Evolutionary conservation across 2,113 vertebrate species (phyloP).

Genomic region (Phyllostomus hastatus): DNA sequence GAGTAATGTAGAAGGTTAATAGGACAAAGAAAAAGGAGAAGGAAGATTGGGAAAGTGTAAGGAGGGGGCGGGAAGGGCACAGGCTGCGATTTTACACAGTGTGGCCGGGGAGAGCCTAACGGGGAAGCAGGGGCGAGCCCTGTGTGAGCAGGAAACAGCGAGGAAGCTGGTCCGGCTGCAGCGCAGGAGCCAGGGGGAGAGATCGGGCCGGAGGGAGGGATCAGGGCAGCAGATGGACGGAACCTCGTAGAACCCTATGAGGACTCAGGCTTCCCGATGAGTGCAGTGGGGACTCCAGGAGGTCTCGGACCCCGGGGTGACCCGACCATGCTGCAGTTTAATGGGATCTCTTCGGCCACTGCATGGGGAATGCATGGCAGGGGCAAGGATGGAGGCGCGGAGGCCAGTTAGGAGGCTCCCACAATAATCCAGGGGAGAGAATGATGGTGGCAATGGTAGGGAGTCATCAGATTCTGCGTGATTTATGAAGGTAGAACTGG

Average conservation of each 20-base stretch:
- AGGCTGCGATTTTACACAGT: background rate
- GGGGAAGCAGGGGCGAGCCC: background rate
- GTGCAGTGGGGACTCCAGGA: background rate
- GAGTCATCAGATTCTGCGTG: background rate
- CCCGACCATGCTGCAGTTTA: background rate
- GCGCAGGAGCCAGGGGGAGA: rapidly evolving
- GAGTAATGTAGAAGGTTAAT: background rate
- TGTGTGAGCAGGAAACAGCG: background rate
- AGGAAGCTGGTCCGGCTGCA: background rate
- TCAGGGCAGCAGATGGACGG: background rate
- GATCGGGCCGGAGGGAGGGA: background rate
- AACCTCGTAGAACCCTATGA: background rate
- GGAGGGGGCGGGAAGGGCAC: rapidly evolving
- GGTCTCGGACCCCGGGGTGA: background rate
- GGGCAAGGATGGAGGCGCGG: background rate
- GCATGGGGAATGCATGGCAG: background rate
- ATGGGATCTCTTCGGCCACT: background rate
- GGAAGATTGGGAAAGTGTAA: background rate
- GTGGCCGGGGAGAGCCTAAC: background rate
- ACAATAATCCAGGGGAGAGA: background rate
- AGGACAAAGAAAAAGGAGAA: background rate
- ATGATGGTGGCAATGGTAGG: background rate
- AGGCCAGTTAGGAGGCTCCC: background rate
- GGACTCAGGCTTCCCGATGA: background rate
- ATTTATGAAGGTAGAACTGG: background rate